These are phyloP conservation scores for Pachycephus smyrnensis DNA, from an alignment of 2,888 invertebrate species.

Conservation along the genomic window DNA sequence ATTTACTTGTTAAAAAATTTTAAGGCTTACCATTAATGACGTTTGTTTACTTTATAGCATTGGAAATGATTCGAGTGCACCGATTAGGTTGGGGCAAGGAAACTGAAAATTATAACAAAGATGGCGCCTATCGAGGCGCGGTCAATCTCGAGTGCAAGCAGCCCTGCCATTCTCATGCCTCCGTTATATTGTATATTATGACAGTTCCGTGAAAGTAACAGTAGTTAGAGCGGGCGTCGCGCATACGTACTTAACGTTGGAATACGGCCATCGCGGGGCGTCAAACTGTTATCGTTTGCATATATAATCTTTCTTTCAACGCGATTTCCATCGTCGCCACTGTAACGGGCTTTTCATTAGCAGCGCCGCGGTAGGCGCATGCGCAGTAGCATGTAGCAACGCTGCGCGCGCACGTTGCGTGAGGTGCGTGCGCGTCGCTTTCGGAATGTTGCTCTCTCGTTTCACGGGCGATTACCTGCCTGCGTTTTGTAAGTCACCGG, in stretches of 20 bases:
- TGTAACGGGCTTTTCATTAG: slow-evolving; percentile 1
- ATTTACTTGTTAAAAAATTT: background rate
- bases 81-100: background rate
- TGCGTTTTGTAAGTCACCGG: background rate
- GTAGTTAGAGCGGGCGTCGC: slow-evolving; percentile 1
- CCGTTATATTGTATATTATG: slow-evolving; percentile 18
- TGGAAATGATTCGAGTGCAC: background rate
- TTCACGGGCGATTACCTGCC: background rate
- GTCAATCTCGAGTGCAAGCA: background rate
- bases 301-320: background rate
- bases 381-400: background rate
- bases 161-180: background rate
- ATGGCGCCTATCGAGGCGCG: background rate
- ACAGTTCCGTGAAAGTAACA: slow-evolving; percentile 27
- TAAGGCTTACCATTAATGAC: background rate
- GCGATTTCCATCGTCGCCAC: slow-evolving; percentile 17
- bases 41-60: background rate
- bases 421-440: background rate
- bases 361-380: background rate
- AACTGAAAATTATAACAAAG: background rate
- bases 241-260: background rate
- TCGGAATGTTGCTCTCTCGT: background rate
- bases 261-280: background rate
- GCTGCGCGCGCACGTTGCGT: background rate
- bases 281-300: background rate